These are phyloP conservation scores for Meloidogyne chitwoodi DNA, from an alignment of 1,140 invertebrate species.

Conservation along the genomic window DNA sequence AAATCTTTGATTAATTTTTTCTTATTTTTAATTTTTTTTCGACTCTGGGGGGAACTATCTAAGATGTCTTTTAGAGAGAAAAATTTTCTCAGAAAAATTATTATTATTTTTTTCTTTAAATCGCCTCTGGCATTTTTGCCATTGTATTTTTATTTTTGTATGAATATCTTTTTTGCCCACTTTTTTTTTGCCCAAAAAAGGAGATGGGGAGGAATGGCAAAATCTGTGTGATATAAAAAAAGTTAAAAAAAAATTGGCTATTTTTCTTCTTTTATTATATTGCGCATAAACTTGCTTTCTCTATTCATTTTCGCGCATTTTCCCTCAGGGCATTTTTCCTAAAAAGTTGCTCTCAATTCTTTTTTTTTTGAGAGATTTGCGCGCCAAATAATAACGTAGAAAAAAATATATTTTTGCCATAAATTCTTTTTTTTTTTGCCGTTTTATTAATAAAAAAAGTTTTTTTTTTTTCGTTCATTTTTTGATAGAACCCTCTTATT, in stretches of 20 bases:
- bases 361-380: conserved; percentile 11
- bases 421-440: neutral
- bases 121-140: no score
- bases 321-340: conserved; percentile 11
- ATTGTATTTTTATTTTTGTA: no score
- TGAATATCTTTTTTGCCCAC: no score
- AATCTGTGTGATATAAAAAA: neutral
- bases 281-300: neutral
- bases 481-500: neutral
- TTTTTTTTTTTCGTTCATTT: neutral
- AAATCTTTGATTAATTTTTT: no score
- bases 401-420: neutral
- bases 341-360: neutral
- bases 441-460: conserved; percentile 2
- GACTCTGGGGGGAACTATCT: no score
- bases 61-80: no score
- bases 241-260: neutral
- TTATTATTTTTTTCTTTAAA: no score
- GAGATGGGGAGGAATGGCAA: no score
- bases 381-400: neutral
- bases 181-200: no score
- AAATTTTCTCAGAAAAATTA: no score
- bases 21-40: no score
- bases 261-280: neutral
- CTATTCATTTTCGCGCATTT: conserved; percentile 9